phyloP scores from a whole-genome alignment of 2,888 invertebrate species.

The Ophonus ardosiacus region DNA sequence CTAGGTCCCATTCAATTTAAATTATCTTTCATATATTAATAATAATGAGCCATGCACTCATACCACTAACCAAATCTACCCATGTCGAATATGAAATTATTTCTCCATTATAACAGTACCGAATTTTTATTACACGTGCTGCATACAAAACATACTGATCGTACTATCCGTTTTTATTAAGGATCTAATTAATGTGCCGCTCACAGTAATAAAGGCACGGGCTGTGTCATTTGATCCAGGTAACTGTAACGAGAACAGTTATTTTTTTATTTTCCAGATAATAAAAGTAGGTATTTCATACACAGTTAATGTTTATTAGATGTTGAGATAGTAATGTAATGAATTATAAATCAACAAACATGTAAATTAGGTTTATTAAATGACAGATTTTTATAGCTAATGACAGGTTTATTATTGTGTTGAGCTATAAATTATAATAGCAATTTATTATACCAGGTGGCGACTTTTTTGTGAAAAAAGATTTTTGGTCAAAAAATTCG shows the following conservation, averaged over 20 bases:
- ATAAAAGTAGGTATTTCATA: constrained; percentile 5
- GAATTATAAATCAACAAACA: not conserved
- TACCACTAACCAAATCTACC: not conserved
- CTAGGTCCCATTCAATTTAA: not conserved
- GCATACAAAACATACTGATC: constrained; percentile 2
- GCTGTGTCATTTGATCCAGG: constrained; percentile 30
- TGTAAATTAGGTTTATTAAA: not conserved
- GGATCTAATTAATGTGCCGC: constrained; percentile 12
- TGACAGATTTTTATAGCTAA: not conserved
- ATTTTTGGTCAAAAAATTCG: too few relatives aligned
- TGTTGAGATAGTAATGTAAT: not conserved
- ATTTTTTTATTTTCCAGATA: constrained; percentile 18
- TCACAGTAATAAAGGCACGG: not conserved
- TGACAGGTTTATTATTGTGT: not conserved
- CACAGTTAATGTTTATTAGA: constrained; percentile 20
- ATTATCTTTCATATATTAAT: constrained; percentile 9
- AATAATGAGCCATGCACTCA: constrained; percentile 3
- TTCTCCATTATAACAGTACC: constrained; percentile 10
- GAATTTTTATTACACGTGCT: constrained; percentile 15
- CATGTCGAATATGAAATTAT: not conserved
- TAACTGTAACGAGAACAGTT: constrained; percentile 40
- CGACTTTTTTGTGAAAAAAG: too few relatives aligned
- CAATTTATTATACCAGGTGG: not conserved
- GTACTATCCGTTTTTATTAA: not conserved
- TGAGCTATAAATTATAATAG: not conserved